phyloP scores from a whole-genome alignment of 2,888 invertebrate species.

The Apodemia mormo region DNA sequence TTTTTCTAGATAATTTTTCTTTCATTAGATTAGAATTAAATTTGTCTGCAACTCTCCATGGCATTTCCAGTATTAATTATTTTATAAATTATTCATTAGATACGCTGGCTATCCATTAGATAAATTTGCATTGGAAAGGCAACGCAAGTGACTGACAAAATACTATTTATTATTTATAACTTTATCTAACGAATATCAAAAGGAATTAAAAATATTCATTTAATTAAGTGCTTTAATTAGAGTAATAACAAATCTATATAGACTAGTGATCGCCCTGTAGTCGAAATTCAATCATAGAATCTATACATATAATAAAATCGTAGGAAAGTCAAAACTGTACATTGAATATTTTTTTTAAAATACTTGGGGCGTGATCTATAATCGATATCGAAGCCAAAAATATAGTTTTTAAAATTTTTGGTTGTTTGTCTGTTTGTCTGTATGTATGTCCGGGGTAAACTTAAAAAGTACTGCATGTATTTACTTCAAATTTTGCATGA shows the following conservation, averaged over 20 bases:
- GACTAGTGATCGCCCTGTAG: too few species aligned
- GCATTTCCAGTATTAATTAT: not conserved
- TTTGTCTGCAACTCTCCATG: not conserved
- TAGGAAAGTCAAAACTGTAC: too few species aligned
- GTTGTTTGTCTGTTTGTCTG: too few species aligned
- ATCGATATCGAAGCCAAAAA: too few species aligned
- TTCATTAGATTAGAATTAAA: not conserved
- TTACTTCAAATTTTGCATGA: too few species aligned
- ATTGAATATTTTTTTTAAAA: too few species aligned
- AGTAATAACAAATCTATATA: not conserved
- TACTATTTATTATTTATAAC: conserved; percentile 26
- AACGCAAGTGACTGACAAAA: conserved; percentile 20
- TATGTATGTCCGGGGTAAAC: too few species aligned
- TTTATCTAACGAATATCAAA: conserved; percentile 10
- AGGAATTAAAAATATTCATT: not conserved
- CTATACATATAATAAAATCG: too few species aligned
- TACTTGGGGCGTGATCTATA: too few species aligned
- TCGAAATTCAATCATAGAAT: too few species aligned
- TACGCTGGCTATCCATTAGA: conserved; percentile 9
- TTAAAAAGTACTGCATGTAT: too few species aligned
- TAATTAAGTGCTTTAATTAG: conserved; percentile 19
- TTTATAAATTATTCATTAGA: conserved; percentile 9
- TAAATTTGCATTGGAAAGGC: conserved; percentile 30
- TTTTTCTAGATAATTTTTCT: not conserved
- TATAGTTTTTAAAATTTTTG: too few species aligned